phyloP scores from a whole-genome alignment of 2,888 invertebrate species.

The Kryphioiulus occultus region DNA sequence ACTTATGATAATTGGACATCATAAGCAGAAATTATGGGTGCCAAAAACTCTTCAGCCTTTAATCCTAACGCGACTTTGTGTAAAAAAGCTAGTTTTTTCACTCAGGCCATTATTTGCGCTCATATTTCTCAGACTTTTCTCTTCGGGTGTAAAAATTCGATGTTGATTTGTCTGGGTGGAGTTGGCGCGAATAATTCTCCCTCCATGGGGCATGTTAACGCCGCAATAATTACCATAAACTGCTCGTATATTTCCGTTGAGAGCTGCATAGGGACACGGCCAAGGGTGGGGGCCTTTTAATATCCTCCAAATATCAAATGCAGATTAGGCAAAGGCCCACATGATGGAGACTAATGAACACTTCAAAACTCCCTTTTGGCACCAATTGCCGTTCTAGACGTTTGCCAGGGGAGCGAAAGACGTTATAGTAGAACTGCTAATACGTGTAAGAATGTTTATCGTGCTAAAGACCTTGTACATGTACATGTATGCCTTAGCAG shows the following conservation, averaged over 20 bases:
- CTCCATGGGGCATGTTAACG: conserved; percentile 46
- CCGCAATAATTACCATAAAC: conserved; percentile 45
- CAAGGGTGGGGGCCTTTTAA: conserved; percentile 12
- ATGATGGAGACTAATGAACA: background rate
- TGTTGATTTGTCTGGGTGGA: conserved; percentile 42
- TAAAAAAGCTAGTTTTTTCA: background rate
- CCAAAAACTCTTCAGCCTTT: background rate
- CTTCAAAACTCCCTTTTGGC: conserved; percentile 8
- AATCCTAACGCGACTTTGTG: background rate
- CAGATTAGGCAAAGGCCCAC: background rate
- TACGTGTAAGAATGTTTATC: background rate
- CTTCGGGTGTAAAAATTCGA: conserved; percentile 1
- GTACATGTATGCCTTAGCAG: no score
- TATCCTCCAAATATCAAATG: conserved; percentile 16
- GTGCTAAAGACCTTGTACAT: no score
- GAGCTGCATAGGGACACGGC: conserved; percentile 11
- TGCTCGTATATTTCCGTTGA: conserved; percentile 38
- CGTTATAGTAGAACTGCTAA: background rate
- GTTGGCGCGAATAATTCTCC: conserved; percentile 46
- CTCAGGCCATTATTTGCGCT: background rate
- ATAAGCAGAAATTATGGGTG: background rate
- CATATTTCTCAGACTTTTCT: background rate
- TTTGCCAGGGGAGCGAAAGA: background rate
- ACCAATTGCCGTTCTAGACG: background rate
- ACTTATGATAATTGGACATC: no score